Evolutionary conservation across 1,140 invertebrate species (phyloP).

Genomic region (Campoletis sonorensis): DNA sequence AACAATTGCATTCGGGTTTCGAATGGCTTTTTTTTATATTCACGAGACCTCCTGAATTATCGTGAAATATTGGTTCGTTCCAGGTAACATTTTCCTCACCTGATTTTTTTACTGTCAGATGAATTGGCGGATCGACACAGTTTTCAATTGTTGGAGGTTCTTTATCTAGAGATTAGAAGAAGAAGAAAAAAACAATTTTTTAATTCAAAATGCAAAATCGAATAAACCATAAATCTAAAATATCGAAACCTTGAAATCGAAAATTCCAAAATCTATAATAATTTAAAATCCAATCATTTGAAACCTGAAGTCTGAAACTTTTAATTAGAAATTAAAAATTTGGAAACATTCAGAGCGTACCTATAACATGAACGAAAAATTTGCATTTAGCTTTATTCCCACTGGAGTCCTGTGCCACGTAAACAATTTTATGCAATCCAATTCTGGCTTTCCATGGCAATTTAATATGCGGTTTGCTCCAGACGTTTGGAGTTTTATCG

Average conservation of each 20-base stretch:
- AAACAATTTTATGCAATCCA: conserved; percentile 76
- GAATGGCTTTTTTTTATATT: conserved; percentile 65
- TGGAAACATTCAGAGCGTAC: conserved; percentile 62
- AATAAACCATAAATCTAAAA: background rate
- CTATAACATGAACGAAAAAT: conserved; percentile 76
- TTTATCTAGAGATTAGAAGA: no score
- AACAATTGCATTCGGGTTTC: conserved; percentile 70
- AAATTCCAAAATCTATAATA: background rate
- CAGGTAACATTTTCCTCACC: conserved; percentile 76
- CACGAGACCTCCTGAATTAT: conserved; percentile 80
- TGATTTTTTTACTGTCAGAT: conserved; percentile 72
- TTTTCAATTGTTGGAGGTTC: conserved; percentile 81
- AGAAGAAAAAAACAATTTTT: conserved; percentile 1
- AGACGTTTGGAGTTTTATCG: conserved; percentile 53
- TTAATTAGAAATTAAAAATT: no score
- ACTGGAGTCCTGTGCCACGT: conserved; percentile 77
- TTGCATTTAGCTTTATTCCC: conserved; percentile 78
- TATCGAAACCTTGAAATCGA: background rate
- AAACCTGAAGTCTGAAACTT: conserved; percentile 5
- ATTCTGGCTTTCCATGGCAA: conserved; percentile 71
- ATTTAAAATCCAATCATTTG: conserved; percentile 11
- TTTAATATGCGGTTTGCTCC: conserved; percentile 64
- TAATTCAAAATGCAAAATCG: background rate
- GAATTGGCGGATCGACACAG: conserved; percentile 79
- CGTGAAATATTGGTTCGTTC: conserved; percentile 83